Base-by-base conservation (phyloP, 1,140 invertebrate genomes). In the Drosophila melanica region DNA sequence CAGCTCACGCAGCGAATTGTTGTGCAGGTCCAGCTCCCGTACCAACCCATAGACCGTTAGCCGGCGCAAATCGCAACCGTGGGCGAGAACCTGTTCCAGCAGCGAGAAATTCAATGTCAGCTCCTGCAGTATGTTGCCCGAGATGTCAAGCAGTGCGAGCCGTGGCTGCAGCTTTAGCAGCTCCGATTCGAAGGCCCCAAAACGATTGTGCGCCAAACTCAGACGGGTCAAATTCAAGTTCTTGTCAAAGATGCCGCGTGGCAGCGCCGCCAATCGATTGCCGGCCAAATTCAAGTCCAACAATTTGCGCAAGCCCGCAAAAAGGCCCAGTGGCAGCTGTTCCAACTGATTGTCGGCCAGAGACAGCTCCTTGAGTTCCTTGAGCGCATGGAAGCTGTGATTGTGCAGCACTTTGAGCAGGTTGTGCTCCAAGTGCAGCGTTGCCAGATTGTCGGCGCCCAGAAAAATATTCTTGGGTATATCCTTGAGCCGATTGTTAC, bases 391-490 rank as follows among this genome's bases (percentile, higher is more conserved):
- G 8, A 91, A 86, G 47, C 90, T 91, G 12, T 77, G 57, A 47
- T 91, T 91, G 8, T 79, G 75, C 47, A 91, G 33, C 10, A 63
- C 72, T 6, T 65, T 68, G 1, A 91, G 37, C 14, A 75, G 81
- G 65, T 91, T 91, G 4, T 76, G 27, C 4, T 89, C 48, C 55
- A 91, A 16, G 9, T 82, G 74, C 20, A 91, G 48, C 1, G 73
- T 90, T 20, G 90, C 78, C 48, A 91, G 44, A 58, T 91, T 91
- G 12, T 91, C 90, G 0, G 90, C 90, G 0, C 90, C 90, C 5
- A 91, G 47, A 30, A 91, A 91, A 20, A 90, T 91, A n/a, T 91
- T 91, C 48, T 90, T 91, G 12, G 90, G 90, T 50, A 91, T 90
- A 27, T 91, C 90, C 33, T 66, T 79, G 2, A 91, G 18, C 5